Evolutionary conservation across 2,888 invertebrate genomes (phyloP).

Genomic region (Lasioglossum leucozonium): DNA sequence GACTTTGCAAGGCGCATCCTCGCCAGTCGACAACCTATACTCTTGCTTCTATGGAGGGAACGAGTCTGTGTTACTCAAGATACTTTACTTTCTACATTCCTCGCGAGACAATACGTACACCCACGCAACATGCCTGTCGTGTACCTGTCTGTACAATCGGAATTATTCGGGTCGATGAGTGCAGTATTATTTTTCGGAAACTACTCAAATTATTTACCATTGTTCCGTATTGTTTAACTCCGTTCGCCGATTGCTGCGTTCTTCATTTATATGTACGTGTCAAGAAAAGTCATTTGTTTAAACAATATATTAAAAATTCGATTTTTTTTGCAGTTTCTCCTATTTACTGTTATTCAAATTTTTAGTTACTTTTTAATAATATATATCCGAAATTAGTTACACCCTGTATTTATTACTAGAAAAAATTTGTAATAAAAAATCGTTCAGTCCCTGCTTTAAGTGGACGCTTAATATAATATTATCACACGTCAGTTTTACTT

Average conservation of each 20-base stretch:
- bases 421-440: too few species aligned
- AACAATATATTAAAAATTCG: too few species aligned
- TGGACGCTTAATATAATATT: background rate
- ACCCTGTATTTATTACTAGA: too few species aligned
- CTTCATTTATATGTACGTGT: too few species aligned
- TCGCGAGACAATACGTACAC: slow-evolving; percentile 81
- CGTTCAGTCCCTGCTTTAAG: background rate
- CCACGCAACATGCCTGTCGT: slow-evolving; percentile 70
- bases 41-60: slow-evolving; percentile 57
- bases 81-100: slow-evolving; percentile 84
- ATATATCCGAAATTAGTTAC: too few species aligned
- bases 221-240: background rate
- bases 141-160: slow-evolving; percentile 60
- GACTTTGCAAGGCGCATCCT: slow-evolving; percentile 73
- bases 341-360: too few species aligned
- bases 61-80: slow-evolving; percentile 78
- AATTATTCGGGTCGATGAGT: slow-evolving; percentile 49
- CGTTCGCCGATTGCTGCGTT: too few species aligned
- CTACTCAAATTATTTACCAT: background rate
- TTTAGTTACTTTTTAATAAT: too few species aligned
- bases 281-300: too few species aligned
- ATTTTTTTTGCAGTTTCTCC: too few species aligned
- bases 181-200: slow-evolving; percentile 13
- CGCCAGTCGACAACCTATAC: slow-evolving; percentile 72
- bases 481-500: background rate